A percentile compares a stretch with the other conserved stretches of the same genome.
Evolutionary conservation across 2,888 invertebrate genomes (phyloP).

Genomic region (Ophraella communa): DNA sequence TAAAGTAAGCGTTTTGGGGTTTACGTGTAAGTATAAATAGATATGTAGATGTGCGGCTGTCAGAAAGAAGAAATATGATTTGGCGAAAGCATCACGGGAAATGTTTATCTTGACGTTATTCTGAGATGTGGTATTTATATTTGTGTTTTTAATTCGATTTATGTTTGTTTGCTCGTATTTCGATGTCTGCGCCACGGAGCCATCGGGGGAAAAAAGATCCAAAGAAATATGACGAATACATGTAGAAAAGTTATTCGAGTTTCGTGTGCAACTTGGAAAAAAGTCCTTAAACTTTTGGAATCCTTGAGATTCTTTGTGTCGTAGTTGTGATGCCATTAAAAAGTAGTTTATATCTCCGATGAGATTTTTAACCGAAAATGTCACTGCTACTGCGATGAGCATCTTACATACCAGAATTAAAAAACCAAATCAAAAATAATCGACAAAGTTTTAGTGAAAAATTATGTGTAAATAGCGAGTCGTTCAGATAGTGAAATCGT

Average conservation of each 20-base stretch:
- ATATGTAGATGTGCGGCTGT: constrained; percentile 17
- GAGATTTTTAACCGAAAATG: neutral
- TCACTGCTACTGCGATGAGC: too few species aligned
- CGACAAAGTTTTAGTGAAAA: too few species aligned
- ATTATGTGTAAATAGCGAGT: too few species aligned
- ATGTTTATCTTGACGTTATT: constrained; percentile 27
- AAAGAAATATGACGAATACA: constrained; percentile 7
- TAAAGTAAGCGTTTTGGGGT: constrained; percentile 23
- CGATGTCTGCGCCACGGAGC: constrained; percentile 4
- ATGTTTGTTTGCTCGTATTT: constrained; percentile 6
- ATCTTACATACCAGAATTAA: too few species aligned
- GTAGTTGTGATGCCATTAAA: neutral
- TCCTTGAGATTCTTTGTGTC: neutral
- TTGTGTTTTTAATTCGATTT: constrained; percentile 18
- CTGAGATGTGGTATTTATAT: constrained; percentile 18
- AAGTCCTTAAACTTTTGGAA: constrained; percentile 1
- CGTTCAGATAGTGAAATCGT: too few species aligned
- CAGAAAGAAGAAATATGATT: constrained; percentile 28
- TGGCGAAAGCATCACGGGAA: constrained; percentile 8
- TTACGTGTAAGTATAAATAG: constrained; percentile 9
- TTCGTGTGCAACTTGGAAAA: neutral
- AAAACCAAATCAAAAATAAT: too few species aligned
- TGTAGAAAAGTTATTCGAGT: constrained; percentile 3
- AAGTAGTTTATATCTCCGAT: neutral
- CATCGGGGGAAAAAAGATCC: neutral